Conservation (phyloP, 2,113 vertebrate genomes). For the Eurystomus gularis region DNA sequence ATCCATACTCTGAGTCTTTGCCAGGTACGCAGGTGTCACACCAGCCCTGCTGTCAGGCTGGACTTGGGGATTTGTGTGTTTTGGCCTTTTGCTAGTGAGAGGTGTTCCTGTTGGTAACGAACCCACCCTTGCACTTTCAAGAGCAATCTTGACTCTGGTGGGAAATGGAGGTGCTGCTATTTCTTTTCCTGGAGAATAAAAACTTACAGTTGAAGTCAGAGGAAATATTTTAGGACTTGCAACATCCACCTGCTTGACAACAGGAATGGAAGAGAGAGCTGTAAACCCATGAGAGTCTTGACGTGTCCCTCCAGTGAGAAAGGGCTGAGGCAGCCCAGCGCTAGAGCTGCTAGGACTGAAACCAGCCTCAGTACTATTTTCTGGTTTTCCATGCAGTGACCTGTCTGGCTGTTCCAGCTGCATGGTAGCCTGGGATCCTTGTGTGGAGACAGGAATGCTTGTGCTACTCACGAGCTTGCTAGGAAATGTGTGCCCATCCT, state of each 20-base stretch:
- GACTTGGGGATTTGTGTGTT: neutral
- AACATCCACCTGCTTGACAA: neutral
- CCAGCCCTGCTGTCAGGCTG: neutral
- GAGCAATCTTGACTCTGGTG: neutral
- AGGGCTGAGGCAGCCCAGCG: neutral
- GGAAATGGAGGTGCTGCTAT: neutral
- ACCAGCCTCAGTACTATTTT: neutral
- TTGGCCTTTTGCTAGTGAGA: neutral
- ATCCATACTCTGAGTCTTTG: neutral
- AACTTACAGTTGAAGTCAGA: accelerated
- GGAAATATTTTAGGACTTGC: neutral
- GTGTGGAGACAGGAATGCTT: neutral
- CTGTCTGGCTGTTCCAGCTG: neutral
- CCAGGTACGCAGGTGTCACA: neutral
- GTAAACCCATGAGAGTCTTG: accelerated
- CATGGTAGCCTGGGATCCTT: neutral
- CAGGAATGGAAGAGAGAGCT: neutral
- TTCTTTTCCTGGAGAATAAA: neutral
- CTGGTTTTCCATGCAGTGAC: neutral
- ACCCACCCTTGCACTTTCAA: neutral
- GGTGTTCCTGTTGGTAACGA: neutral
- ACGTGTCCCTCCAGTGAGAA: accelerated
- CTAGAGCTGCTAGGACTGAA: neutral
- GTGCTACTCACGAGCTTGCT: neutral
- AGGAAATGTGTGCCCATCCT: neutral